Evolutionary conservation across 2,113 vertebrate genomes (phyloP).

Genomic region (Stictonetta naevosa): DNA sequence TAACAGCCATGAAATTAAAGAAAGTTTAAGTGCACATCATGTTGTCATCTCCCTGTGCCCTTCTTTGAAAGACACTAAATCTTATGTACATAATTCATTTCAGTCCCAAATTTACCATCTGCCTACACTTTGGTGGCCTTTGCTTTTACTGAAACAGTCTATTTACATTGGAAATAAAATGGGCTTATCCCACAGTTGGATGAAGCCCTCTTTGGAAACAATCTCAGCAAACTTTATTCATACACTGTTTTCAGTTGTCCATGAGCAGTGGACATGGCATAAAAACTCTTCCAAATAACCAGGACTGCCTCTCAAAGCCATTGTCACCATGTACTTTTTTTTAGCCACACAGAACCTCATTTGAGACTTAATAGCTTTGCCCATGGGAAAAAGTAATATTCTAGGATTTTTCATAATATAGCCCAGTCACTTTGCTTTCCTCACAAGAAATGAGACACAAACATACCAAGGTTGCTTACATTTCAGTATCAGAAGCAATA

Average conservation of each 20-base stretch:
- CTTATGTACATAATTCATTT: neutral
- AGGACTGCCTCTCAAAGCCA: neutral
- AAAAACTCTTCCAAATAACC: neutral
- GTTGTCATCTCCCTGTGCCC: neutral
- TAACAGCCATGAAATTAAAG: neutral
- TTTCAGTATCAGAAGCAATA: neutral
- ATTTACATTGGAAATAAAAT: neutral
- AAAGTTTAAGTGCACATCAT: neutral
- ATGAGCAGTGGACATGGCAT: neutral
- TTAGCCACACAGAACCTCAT: neutral
- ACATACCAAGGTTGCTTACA: neutral
- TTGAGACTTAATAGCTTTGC: neutral
- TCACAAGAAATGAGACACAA: neutral
- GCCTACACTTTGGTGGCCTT: neutral
- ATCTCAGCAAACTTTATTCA: neutral
- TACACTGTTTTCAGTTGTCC: neutral
- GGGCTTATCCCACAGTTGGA: neutral
- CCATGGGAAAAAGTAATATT: neutral
- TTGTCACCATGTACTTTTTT: neutral
- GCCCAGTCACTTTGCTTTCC: neutral
- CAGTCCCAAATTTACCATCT: neutral
- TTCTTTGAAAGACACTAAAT: neutral
- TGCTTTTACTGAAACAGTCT: neutral
- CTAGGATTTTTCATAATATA: neutral
- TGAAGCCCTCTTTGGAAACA: neutral